Conservation (phyloP, 2,113 vertebrate species). For the Bettongia penicillata region DNA sequence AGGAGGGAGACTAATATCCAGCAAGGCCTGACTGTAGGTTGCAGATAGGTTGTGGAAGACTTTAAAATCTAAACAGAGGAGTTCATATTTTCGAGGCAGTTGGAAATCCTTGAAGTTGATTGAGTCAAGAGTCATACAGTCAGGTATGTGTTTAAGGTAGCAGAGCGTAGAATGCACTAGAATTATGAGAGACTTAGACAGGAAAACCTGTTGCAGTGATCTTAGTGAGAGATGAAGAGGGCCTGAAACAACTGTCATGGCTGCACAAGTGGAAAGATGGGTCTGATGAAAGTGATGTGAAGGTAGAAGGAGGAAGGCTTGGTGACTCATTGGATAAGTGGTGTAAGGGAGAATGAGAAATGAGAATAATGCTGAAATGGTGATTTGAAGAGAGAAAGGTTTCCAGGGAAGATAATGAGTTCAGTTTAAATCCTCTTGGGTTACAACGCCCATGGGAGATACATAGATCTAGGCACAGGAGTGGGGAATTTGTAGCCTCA, state of each 20-base stretch:
- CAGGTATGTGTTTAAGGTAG: neutral
- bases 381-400: neutral
- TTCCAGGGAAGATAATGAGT: neutral
- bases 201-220: neutral
- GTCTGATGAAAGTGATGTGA: neutral
- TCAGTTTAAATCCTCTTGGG: neutral
- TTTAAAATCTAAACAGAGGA: neutral
- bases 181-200: neutral
- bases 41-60: neutral
- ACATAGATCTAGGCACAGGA: neutral
- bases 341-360: neutral
- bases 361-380: neutral
- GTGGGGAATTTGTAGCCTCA: too few species aligned
- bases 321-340: neutral
- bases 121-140: neutral
- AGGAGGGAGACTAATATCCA: neutral
- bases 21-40: neutral
- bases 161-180: neutral
- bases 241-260: too few species aligned
- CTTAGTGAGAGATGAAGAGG: neutral
- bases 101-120: neutral
- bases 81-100: neutral
- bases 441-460: neutral
- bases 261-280: neutral
- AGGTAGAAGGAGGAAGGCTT: neutral